Base-by-base conservation (phyloP, 2,113 vertebrate species). In the Coreoperca whiteheadi region DNA sequence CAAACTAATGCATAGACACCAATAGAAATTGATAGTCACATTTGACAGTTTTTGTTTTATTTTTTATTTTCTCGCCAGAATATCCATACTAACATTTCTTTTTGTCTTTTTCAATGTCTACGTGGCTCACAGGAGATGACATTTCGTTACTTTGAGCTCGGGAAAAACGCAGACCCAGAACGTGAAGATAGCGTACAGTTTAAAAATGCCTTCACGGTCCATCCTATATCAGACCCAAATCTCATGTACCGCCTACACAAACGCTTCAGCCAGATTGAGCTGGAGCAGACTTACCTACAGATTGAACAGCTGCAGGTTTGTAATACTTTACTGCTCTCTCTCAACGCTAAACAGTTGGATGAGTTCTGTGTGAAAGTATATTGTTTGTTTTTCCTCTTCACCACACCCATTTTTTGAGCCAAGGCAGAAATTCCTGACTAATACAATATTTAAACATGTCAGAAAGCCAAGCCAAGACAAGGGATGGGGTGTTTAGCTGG, bases 201-300 rank as follows among this genome's bases (percentile, higher is more conserved):
- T 84, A 96, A 95, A 76, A 96, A 93, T 1, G 97, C 98, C 67
- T 95, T 98, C 51, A 93, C 97, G 0, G 97, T 98, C 46, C 96
- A 99, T 81, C 98, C 98, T 0, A 96, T 99, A n/a, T 95, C 97
- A 0, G 98, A 99, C 7, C 86, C 96, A 0, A 94, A 93, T 4
- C 94, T 99, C 81, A 99, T 99, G 97, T 99, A 99, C 87, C 96
- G 96, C 18, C 95, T 99, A 2, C 97, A 99, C 89, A 98, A 97
- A 51, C 96, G 94, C 79, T 98, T 98, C 96, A 98, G 97, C 76
- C 96, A 97, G 81, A 96, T 99, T 43, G 97, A 98, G 91, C 89
- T 99, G 91, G 97, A 97, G 30, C 93, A 89, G 91, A 95, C 97
- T 0, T 98, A 99, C 81, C 90, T 85, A n/a, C 97, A 98, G 88